Percentiles rank a stretch among this genome's conserved stretches.
Evolutionary conservation across 1,140 invertebrate genomes (phyloP).

Genomic region (Mactra quadrangularis): DNA sequence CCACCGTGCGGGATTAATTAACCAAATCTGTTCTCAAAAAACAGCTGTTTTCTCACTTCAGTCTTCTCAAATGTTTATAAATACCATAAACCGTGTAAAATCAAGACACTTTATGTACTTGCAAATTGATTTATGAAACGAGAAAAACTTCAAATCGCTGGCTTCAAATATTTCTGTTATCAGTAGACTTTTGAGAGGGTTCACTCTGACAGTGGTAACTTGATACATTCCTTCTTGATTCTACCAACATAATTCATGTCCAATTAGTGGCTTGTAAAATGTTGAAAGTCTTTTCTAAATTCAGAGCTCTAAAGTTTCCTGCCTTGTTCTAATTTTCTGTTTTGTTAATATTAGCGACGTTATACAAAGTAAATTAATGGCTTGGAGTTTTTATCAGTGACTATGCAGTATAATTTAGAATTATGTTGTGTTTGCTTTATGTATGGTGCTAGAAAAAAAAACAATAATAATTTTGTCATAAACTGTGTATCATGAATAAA

Average conservation of each 20-base stretch:
- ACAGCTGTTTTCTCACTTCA: constrained; percentile 60
- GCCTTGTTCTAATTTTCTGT: no score
- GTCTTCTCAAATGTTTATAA: constrained; percentile 56
- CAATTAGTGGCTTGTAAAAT: constrained; percentile 32
- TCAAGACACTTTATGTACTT: constrained; percentile 59
- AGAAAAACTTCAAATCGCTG: constrained; percentile 1
- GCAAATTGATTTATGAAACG: constrained; percentile 60
- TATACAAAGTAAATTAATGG: no score
- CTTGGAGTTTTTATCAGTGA: no score
- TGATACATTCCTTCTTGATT: constrained; percentile 30
- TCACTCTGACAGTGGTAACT: constrained; percentile 12
- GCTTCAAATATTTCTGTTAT: constrained; percentile 37
- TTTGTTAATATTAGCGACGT: no score
- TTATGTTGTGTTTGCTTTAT: no score
- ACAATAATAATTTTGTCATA: no score
- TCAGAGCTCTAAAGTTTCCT: no score
- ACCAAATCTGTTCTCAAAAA: constrained; percentile 6
- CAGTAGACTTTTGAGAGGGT: constrained; percentile 5
- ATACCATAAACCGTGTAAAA: constrained; percentile 55
- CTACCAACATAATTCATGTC: constrained; percentile 40
- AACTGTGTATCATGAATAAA: no score
- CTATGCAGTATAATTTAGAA: no score
- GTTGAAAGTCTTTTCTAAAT: no score
- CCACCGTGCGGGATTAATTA: constrained; percentile 5
- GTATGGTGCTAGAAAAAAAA: no score